Conservation (phyloP, 2,888 invertebrate genomes). For the Selenia dentaria region DNA sequence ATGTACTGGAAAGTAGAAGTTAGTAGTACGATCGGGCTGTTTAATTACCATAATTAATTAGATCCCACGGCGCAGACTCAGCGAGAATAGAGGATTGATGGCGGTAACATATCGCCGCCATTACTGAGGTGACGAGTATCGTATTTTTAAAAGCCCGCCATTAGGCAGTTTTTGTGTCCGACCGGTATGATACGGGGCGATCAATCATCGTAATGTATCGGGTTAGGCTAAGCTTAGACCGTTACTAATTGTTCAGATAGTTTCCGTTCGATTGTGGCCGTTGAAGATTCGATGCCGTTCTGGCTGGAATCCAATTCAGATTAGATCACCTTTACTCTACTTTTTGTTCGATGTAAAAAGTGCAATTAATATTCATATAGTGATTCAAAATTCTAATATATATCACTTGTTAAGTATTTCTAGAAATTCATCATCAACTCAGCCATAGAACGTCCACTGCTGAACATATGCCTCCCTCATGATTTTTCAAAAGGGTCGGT, state of each 20-base stretch:
- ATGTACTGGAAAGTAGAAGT: constrained; percentile 38
- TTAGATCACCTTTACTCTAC: too few relatives aligned
- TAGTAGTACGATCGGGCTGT: constrained; percentile 54
- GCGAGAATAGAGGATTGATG: constrained; percentile 79
- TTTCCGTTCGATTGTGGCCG: constrained; percentile 30
- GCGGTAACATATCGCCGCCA: constrained; percentile 75
- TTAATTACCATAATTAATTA: constrained; percentile 83
- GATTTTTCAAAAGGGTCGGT: too few relatives aligned
- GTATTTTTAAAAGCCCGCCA: constrained; percentile 71
- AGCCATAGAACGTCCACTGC: too few relatives aligned
- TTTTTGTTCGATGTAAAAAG: too few relatives aligned
- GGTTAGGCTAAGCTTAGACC: constrained; percentile 47
- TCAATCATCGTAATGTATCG: constrained; percentile 67
- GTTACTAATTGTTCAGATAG: constrained; percentile 49
- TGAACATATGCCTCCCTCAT: too few relatives aligned
- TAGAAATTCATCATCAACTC: too few relatives aligned
- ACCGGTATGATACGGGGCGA: constrained; percentile 61
- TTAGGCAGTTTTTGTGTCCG: constrained; percentile 71
- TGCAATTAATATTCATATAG: too few relatives aligned
- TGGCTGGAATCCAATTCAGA: too few relatives aligned
- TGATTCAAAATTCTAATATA: too few relatives aligned
- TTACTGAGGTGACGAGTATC: constrained; percentile 71
- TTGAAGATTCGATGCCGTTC: background rate
- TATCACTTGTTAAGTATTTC: too few relatives aligned
- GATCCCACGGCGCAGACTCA: constrained; percentile 74